Base-by-base conservation (phyloP, 2,797 vertebrate species). In the Cephalopachus bancanus region DNA sequence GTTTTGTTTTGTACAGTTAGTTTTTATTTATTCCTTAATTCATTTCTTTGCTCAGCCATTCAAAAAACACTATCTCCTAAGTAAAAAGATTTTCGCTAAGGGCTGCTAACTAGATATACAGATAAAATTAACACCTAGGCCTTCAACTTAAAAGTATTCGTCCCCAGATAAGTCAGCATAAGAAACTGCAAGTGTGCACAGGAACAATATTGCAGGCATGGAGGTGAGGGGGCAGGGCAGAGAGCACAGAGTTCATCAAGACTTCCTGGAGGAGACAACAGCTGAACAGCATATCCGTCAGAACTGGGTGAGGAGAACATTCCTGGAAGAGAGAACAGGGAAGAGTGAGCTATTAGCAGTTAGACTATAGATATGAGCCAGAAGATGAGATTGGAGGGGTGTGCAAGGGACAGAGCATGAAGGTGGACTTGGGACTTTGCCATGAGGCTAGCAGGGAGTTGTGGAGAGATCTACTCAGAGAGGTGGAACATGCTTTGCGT, bases 71-170 rank as follows among this genome's bases (percentile, higher is more conserved):
- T 84, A 83, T 89, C 33, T 83, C 11, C 10, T 74, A 67, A 37
- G 51, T 90, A 33, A 62, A 71, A 60, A 37, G 71, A 62, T 3
- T 60, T 90, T 84, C 33, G 14, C 24, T 37, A 78, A 71, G 30
- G 16, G 22, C 49, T 83, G 22, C 53, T 83, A 55, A 10, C 26
- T 59, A 76, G 49, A 44, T 74, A 79, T 65, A 74, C 14, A 75
- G 53, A 75, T 57, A 80, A 79, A 78, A 75, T 74, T 69, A 94
- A 81, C 78, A 67, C 15, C 1, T 28, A 76, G 19, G 2, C 9
- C 75, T 85, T 95, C 19, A 37, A 28, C 88, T 17, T 71, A 80
- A 65, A 95, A 94, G 89, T 28, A 37, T 67, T 69, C 80, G 33
- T 72, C 51, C 26, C 5, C 10, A 88, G 26, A 33, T 28, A 53